These are phyloP conservation scores for Psettodes erumei DNA, from an alignment of 2,113 vertebrate species.

Conservation along the genomic window DNA sequence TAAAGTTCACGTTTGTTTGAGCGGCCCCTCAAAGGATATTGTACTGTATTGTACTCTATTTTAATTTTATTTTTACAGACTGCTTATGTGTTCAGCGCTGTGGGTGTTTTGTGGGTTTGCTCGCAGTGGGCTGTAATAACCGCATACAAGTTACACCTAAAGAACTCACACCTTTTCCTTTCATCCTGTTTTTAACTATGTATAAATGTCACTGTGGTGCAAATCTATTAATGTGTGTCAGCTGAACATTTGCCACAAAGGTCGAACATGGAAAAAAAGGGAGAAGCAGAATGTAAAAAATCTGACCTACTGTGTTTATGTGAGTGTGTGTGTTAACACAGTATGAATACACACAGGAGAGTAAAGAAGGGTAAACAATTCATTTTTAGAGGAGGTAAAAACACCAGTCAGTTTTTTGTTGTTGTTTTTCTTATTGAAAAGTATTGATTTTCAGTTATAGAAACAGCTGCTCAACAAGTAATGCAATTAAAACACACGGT, in stretches of 20 bases:
- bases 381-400: too few relatives aligned
- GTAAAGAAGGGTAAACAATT: background rate
- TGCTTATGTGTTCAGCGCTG: background rate
- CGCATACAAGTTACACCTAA: constrained; percentile 1
- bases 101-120: background rate
- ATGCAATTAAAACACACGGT: background rate
- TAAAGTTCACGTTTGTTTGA: background rate
- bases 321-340: background rate
- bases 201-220: constrained; percentile 34
- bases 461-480: background rate
- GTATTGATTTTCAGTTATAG: background rate
- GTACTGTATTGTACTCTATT: background rate
- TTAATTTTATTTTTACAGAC: too few relatives aligned
- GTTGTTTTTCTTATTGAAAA: background rate
- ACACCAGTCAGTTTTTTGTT: too few relatives aligned
- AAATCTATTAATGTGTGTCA: background rate
- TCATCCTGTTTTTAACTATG: constrained; percentile 31
- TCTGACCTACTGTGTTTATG: background rate
- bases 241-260: background rate
- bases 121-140: constrained; percentile 13
- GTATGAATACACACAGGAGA: background rate
- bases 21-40: background rate
- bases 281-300: background rate
- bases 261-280: background rate
- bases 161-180: background rate